Percentiles rank a stretch among this genome's conserved stretches.
phyloP scores from a whole-genome alignment of 2,113 vertebrate genomes.

The Himantopus leucocephalus region DNA sequence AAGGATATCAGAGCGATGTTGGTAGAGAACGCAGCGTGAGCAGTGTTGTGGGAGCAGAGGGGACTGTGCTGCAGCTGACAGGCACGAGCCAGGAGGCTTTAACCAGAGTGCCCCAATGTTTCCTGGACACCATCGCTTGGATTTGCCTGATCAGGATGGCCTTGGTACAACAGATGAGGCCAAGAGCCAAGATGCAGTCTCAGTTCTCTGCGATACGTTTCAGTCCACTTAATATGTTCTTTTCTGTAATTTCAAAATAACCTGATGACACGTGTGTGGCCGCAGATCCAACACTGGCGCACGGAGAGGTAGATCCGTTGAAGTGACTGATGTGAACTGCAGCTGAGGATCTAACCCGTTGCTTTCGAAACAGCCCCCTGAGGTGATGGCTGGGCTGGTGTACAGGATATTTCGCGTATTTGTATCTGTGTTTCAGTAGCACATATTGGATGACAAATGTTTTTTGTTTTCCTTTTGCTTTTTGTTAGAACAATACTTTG shows the following conservation, averaged over 20 bases:
- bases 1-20: background rate
- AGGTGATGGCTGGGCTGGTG: background rate
- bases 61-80: background rate
- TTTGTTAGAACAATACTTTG: background rate
- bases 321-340: background rate
- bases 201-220: background rate
- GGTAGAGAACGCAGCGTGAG: background rate
- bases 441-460: background rate
- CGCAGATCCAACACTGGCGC: fast-evolving
- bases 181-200: background rate
- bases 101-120: fast-evolving
- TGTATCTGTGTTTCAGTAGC: background rate
- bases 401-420: fast-evolving
- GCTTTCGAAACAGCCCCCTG: background rate
- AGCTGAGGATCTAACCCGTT: conserved; percentile 47
- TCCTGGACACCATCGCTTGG: background rate
- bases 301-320: background rate
- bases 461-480: background rate
- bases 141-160: background rate
- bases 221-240: background rate
- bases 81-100: background rate
- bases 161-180: fast-evolving
- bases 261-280: background rate
- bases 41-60: background rate
- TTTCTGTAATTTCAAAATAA: background rate